A percentile compares a stretch with the other conserved stretches of the same genome.
phyloP scores from a whole-genome alignment of 2,888 invertebrate genomes.

The Xestia rhomboidea region DNA sequence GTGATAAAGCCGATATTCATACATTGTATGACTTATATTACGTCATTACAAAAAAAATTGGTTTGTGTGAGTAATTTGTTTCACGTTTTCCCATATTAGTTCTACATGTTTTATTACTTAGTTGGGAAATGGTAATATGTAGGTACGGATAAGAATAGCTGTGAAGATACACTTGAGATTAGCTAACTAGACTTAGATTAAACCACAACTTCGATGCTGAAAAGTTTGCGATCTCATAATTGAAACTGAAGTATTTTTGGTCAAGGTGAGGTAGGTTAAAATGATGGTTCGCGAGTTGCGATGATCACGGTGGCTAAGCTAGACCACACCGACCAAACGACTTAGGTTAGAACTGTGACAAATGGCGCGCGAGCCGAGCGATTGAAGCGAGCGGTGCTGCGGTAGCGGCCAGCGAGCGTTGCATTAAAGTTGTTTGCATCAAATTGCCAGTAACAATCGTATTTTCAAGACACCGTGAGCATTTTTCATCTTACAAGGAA shows the following conservation, averaged over 20 bases:
- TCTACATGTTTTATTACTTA: neutral
- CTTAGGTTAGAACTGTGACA: neutral
- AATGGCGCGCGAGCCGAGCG: neutral
- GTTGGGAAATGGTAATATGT: neutral
- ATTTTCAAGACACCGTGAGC: neutral
- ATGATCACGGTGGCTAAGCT: neutral
- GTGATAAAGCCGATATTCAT: conserved; percentile 1
- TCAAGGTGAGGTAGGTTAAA: neutral
- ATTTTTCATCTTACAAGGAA: neutral
- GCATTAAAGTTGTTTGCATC: neutral
- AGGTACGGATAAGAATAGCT: neutral
- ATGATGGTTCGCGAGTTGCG: neutral
- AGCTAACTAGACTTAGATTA: neutral
- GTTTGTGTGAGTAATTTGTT: neutral
- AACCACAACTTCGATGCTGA: neutral
- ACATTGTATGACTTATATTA: neutral
- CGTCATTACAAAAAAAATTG: neutral
- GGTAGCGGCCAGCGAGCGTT: neutral
- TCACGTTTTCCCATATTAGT: neutral
- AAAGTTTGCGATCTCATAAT: neutral
- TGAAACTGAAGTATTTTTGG: neutral
- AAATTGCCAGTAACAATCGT: neutral
- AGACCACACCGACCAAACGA: neutral
- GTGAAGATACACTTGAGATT: neutral
- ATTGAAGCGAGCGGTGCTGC: neutral